These are phyloP conservation scores for Smithornis capensis DNA, from an alignment of 2,113 vertebrate species.

Conservation along the genomic window DNA sequence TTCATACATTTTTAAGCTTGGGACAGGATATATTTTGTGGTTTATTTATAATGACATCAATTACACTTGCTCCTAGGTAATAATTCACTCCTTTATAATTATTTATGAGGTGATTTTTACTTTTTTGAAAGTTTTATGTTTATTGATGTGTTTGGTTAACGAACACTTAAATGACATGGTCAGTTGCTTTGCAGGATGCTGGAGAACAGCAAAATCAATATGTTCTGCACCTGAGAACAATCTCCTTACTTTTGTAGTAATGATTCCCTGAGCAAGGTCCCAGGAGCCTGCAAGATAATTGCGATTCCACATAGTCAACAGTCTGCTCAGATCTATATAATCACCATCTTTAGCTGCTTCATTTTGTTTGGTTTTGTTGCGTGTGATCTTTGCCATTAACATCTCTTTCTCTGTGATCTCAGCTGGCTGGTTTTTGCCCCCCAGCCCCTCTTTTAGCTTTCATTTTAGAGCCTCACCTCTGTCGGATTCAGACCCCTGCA, in stretches of 20 bases:
- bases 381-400: conserved; percentile 46
- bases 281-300: conserved; percentile 32
- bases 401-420: conserved; percentile 20
- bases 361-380: conserved; percentile 52
- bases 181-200: conserved; percentile 53
- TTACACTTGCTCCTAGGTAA: conserved; percentile 46
- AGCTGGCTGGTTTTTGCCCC: not conserved
- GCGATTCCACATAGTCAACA: conserved; percentile 45
- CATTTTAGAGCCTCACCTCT: not conserved
- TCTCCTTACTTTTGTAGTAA: conserved; percentile 55
- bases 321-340: conserved; percentile 50
- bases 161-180: conserved; percentile 54
- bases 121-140: conserved; percentile 62
- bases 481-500: fast-evolving
- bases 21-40: conserved; percentile 59
- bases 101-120: conserved; percentile 68
- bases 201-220: conserved; percentile 66
- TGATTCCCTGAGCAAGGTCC: conserved; percentile 44
- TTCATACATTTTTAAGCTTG: conserved; percentile 61
- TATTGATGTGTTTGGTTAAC: conserved; percentile 67
- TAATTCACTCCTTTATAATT: conserved; percentile 68
- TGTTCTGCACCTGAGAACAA: conserved; percentile 53
- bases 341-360: conserved; percentile 58
- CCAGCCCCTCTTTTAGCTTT: not conserved
- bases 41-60: conserved; percentile 66